Conservation (phyloP, 2,113 vertebrate species). For the Stigmatopora argus region DNA sequence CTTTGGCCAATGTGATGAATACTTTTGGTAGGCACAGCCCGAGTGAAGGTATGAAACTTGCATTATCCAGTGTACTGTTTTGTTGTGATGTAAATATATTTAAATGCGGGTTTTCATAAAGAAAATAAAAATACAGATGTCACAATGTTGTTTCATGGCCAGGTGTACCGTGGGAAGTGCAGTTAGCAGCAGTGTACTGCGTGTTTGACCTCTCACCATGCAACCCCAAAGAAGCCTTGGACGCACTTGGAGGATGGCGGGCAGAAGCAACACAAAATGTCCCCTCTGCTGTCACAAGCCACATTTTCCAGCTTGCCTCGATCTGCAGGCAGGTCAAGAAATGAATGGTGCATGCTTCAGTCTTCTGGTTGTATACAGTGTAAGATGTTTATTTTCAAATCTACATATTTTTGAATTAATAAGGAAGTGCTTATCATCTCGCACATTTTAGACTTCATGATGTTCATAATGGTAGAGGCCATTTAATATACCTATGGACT, state of each 20-base stretch:
- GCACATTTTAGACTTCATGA: neutral
- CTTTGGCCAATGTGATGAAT: conserved; percentile 81
- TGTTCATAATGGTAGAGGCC: neutral
- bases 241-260: conserved; percentile 78
- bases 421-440: neutral
- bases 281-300: conserved; percentile 73
- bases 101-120: neutral
- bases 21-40: conserved; percentile 80
- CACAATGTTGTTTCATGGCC: conserved; percentile 17
- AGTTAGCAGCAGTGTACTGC: conserved; percentile 86
- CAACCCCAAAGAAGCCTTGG: conserved; percentile 76
- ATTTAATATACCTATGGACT: neutral
- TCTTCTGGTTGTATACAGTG: neutral
- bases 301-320: conserved; percentile 76
- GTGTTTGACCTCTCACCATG: conserved; percentile 84
- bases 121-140: neutral
- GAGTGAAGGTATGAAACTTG: conserved; percentile 78
- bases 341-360: conserved; percentile 25
- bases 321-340: conserved; percentile 64
- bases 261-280: conserved; percentile 56
- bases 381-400: neutral
- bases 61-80: neutral
- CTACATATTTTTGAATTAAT: neutral
- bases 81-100: neutral
- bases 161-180: conserved; percentile 88